Base-by-base conservation (phyloP, 2,888 invertebrate species). In the Metopia argyrocephala region DNA sequence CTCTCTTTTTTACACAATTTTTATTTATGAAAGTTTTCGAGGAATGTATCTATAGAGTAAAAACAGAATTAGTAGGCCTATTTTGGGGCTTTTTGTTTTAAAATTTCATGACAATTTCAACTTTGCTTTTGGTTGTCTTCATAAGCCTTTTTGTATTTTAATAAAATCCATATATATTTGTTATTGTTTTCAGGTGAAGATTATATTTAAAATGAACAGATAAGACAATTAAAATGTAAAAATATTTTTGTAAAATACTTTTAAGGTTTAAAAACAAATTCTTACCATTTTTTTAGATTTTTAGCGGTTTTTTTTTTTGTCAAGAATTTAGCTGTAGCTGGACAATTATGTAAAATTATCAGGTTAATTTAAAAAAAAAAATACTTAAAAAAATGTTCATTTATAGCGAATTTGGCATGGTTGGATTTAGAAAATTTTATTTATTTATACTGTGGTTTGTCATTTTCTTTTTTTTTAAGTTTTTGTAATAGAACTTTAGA, bases 261-360 rank as follows among this genome's bases (percentile, higher is more conserved):
- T 50, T 66, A n/a, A 5, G 31, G 50, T 62, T 6, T 48, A 21
- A 15, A 38, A 18, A 15, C 56, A 59, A 71, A 79, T 76, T 76
- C 82, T 76, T 78, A 82, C 82, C 79, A 54, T 64, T 56, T 66
- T 61, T 57, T 64, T 46, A 57, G 20, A 45, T 50, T 12, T 25
- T 62, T 62, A 25, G 18, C 7, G 7, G 9, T 57, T 59, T 50
- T 23, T 21, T 64, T 52, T 69, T 74, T 64, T 61, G 21, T 64
- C 23, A 66, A 65, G 64, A 78, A 78, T 82, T 74, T 74, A 65
- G 85, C 86, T 87, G 88, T 87, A 87, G 87, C 87, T 86, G 85
- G 84, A 87, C 88, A 89, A 88, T 87, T 86, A 82, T 85, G 50
- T 66, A 61, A 74, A 66, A 78, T 73, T 79, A 80, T 46, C 82